Base-by-base conservation (phyloP, 1,140 invertebrate species). In the Trinorchestia longiramus region DNA sequence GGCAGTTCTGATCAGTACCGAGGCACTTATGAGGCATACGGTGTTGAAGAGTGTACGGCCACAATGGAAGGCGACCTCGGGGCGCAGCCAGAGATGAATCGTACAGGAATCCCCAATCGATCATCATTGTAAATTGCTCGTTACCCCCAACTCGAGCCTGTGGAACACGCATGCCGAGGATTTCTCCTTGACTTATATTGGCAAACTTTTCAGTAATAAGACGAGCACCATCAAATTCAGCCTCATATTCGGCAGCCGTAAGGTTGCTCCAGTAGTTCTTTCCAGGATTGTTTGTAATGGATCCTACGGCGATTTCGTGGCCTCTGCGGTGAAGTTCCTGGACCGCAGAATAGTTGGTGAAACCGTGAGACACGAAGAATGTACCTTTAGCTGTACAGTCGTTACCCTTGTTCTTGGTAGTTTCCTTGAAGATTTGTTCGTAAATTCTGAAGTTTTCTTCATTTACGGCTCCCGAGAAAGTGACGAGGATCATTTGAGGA, bases 321-420 rank as follows among this genome's bases (percentile, higher is more conserved):
- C 98, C 98, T 96, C 97, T 97, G 11, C 97, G 97, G 96, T 97
- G 97, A 95, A 98, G 97, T 97, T 97, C 97, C 96, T 98, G 97
- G 11, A 98, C 97, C 43, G 97, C 97, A 28, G 97, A 97, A 96
- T 98, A 98, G 96, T 98, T 97, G 43, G 97, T 98, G 95, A 97
- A 98, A 95, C 97, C 97, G 96, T 98, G 97, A 15, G 98, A 98
- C n/a, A 98, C 97, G 96, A 98, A 98, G 96, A 98, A 97, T 0
- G 98, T 98, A 95, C 97, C 97, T 77, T 97, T 97, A 92, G 98
- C 97, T 0, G 98, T 97, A 96, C 98, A 98, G 0, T 98, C 97
- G 97, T 98, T 98, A 44, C 97, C 97, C 43, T 97, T 97, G 96
- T 98, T 97, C 95, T 97, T 97, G 57, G 97, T 96, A 17, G 97